Conservation (phyloP, 1,140 invertebrate genomes). For the Micrasema minimum region DNA sequence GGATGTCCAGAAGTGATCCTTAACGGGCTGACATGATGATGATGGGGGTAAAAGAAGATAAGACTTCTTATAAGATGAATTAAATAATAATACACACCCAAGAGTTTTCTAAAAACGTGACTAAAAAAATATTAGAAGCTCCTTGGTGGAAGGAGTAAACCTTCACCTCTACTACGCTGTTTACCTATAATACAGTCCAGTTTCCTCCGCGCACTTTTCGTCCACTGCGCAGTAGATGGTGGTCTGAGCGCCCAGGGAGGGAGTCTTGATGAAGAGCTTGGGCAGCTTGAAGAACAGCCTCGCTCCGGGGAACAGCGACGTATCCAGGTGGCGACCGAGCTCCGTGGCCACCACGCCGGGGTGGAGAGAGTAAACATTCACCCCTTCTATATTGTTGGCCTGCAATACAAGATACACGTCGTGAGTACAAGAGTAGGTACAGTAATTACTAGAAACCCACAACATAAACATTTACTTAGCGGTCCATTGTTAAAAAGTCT, state of each 20-base stretch:
- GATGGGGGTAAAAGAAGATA: too few relatives aligned
- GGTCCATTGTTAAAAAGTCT: too few relatives aligned
- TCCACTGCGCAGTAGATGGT: constrained; percentile 75
- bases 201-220: constrained; percentile 70
- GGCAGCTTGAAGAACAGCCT: constrained; percentile 60
- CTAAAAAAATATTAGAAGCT: too few relatives aligned
- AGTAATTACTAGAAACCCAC: too few relatives aligned
- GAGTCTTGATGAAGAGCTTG: constrained; percentile 77
- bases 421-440: background rate
- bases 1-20: too few relatives aligned
- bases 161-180: too few relatives aligned
- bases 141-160: too few relatives aligned
- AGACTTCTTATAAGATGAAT: too few relatives aligned
- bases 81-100: too few relatives aligned
- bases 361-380: constrained; percentile 84
- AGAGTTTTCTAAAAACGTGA: too few relatives aligned
- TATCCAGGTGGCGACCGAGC: constrained; percentile 74
- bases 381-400: constrained; percentile 59
- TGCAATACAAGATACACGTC: constrained; percentile 7
- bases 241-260: constrained; percentile 78
- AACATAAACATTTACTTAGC: too few relatives aligned
- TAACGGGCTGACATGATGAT: too few relatives aligned
- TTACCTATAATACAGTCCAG: constrained; percentile 75
- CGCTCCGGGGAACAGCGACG: constrained; percentile 59
- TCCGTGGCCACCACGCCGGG: constrained; percentile 86